Base-by-base conservation (phyloP, 2,888 invertebrate genomes). In the Trissoscelio sp. region DNA sequence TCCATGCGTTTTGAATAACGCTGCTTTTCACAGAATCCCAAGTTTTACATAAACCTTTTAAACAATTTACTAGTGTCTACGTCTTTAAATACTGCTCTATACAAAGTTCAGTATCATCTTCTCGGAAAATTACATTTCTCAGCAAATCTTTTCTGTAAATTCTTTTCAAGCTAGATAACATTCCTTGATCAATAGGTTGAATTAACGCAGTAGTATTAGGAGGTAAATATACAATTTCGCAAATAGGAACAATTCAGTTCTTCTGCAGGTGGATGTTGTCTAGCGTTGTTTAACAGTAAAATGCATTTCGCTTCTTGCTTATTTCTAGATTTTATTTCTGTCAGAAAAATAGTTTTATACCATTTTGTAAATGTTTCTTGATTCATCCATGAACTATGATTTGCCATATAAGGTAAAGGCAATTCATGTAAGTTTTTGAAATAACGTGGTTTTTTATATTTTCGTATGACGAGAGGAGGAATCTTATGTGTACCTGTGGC, bases 391-490 rank as follows among this genome's bases (percentile, higher is more conserved):
- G 24, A 3, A 24, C 24, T 24, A 4, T 24, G 24, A 4, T 24
- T 3, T 3, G 24, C 24, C 24, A 24, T 24, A 6, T 24, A 24
- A 44, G 24, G 86, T 3, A 86, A 51, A 37, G 85, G 84, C 11
- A 85, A 58, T 3, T 12, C 34, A 6, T 42, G 51, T 1, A 85
- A 53, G 48, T 83, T 81, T 74, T 84, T 85, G 44, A 86, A 86
- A 57, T 83, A 84, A 24, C 84, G 51, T 16, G 86, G 84, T 18
- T 85, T 86, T 69, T 85, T 84, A 11, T 83, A 82, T 77, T 88
- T 88, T 0, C 86, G 86, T 69, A 89, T 85, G 3, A 87, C 64
- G 20, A 87, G 72, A 58, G 87, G 67, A 12, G 31, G 24, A 24
- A 24, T 24, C 6, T 24, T 24, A 24, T 4, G 3, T 6, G 24